These are phyloP conservation scores for Nymphalis polychloros DNA, from an alignment of 2,888 invertebrate species.

Conservation along the genomic window DNA sequence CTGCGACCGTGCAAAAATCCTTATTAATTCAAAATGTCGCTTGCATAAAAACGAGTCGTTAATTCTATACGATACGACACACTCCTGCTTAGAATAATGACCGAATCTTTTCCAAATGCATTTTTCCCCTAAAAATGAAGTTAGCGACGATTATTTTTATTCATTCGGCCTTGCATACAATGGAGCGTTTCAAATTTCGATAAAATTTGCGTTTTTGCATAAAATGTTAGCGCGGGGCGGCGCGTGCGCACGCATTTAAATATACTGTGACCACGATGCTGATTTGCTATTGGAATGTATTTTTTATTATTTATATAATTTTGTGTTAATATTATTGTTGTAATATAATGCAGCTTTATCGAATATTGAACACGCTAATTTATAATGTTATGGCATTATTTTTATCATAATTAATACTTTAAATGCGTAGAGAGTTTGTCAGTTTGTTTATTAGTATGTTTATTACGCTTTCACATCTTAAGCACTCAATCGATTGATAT, in stretches of 20 bases:
- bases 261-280: background rate
- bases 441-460: too few relatives aligned
- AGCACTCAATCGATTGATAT: too few relatives aligned
- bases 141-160: conserved; percentile 76
- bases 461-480: too few relatives aligned
- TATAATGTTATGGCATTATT: too few relatives aligned
- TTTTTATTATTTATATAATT: background rate
- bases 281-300: background rate
- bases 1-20: conserved; percentile 66
- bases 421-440: too few relatives aligned
- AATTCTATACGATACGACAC: conserved; percentile 67
- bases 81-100: conserved; percentile 58
- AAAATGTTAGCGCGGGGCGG: conserved; percentile 66
- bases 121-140: conserved; percentile 71
- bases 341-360: too few relatives aligned
- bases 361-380: too few relatives aligned
- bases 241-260: conserved; percentile 72
- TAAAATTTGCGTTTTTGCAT: conserved; percentile 82
- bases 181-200: conserved; percentile 80
- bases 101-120: conserved; percentile 53
- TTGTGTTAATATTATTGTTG: background rate
- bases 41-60: conserved; percentile 73
- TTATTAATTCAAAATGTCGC: conserved; percentile 65
- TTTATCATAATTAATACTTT: too few relatives aligned
- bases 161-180: conserved; percentile 64